A percentile compares a stretch with the other conserved stretches of the same genome.
phyloP scores from a whole-genome alignment of 2,797 vertebrate species.

The Alcedo quadribrachys region DNA sequence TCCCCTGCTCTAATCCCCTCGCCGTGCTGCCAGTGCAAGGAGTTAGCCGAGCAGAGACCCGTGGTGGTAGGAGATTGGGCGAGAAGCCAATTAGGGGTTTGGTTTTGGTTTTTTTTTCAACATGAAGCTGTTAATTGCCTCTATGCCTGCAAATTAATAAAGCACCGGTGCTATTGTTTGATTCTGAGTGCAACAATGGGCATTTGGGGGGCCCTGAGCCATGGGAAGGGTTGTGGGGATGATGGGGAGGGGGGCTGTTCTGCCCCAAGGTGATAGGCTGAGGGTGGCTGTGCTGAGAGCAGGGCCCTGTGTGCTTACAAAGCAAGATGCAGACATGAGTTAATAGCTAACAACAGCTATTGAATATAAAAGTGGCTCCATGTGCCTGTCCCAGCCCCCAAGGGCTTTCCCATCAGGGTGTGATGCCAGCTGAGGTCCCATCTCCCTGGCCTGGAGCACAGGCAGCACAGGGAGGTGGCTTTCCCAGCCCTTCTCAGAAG shows the following conservation, averaged over 20 bases:
- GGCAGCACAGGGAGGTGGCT: not conserved
- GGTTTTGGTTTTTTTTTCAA: not conserved
- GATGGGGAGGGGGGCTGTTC: not conserved
- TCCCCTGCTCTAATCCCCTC: not conserved
- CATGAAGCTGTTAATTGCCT: conserved; percentile 12
- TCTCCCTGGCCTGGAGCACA: not conserved
- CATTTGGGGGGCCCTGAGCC: not conserved
- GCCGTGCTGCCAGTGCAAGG: not conserved
- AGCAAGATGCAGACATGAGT: not conserved
- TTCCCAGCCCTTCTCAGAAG: not conserved
- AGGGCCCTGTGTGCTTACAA: not conserved
- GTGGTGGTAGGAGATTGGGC: not conserved
- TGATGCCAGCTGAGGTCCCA: not conserved
- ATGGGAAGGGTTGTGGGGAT: not conserved
- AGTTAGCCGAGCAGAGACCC: not conserved
- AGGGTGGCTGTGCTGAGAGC: not conserved
- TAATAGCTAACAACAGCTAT: no score
- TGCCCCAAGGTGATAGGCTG: accelerated
- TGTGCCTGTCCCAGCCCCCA: not conserved
- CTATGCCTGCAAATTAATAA: not conserved
- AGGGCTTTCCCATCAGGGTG: not conserved
- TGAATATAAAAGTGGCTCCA: not conserved
- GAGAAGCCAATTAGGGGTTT: conserved; percentile 1
- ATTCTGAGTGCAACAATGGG: not conserved
- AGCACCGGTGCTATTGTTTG: not conserved